These are phyloP conservation scores for Catharus fuscescens DNA, from an alignment of 2,113 vertebrate species.

Conservation along the genomic window DNA sequence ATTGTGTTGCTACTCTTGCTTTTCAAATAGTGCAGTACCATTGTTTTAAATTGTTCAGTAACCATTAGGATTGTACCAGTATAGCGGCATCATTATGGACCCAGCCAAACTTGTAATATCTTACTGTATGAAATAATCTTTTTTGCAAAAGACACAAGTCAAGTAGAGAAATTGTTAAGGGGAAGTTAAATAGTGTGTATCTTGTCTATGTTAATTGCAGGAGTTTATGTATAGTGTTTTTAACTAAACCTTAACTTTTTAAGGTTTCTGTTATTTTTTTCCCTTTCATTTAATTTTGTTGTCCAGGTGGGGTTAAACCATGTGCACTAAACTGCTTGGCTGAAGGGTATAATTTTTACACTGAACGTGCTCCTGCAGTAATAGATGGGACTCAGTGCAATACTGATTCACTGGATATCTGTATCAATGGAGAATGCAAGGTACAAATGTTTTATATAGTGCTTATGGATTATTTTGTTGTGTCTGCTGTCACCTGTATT, in stretches of 20 bases:
- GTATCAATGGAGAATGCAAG: constrained; percentile 99
- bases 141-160: neutral
- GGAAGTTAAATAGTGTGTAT: neutral
- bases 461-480: neutral
- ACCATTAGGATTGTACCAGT: neutral
- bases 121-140: neutral
- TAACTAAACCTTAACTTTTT: neutral
- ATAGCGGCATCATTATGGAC: neutral
- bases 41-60: neutral
- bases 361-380: constrained; percentile 94
- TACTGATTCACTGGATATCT: constrained; percentile 95
- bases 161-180: neutral
- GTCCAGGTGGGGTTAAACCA: constrained; percentile 92
- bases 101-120: neutral
- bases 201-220: neutral
- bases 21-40: neutral
- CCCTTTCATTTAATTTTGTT: constrained; percentile 27
- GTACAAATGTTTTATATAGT: constrained; percentile 70
- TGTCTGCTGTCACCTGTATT: neutral
- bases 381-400: constrained; percentile 97
- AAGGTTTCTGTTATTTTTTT: neutral
- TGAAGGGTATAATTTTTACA: constrained; percentile 99
- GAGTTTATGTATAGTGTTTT: neutral
- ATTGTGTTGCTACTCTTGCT: neutral
- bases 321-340: constrained; percentile 97